Base-by-base conservation (phyloP, 2,888 invertebrate species). In the Cephus spinipes region DNA sequence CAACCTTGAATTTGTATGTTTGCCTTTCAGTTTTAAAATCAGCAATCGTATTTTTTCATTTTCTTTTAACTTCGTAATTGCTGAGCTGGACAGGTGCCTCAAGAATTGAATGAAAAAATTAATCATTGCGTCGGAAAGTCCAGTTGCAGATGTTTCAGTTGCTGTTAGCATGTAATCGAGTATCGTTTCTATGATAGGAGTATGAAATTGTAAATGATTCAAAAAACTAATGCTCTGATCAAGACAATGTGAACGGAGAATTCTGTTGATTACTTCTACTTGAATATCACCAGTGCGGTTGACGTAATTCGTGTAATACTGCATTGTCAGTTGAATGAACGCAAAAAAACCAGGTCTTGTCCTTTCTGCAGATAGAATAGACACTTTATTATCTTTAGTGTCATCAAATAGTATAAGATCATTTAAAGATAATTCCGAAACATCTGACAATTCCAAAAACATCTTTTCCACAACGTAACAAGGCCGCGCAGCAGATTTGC, bases 291-390 rank as follows among this genome's bases (percentile, higher is more conserved):
- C 76, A 31, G 83, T 79, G 12, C 32, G 40, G 75, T 81, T 83
- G 12, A 84, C 15, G 73, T 78, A 73, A 73, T n/a, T 40, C 12
- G 83, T 84, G 12, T 84, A 84, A 6, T 86, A 76, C 40, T 77
- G 79, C 74, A 81, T 81, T 9, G 84, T 78, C 74, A 83, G 74
- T 32, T 87, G 85, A 3, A 87, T 15, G 73, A 87, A 90, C 69
- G 87, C 86, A 36, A 81, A 85, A 79, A 88, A 89, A 11, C 89
- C 89, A n/a, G 89, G 89, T 33, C 81, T 81, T 2, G 73, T 79
- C 2, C 81, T 80, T 12, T 85, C 81, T 0, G 68, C 73, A 31
- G 76, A 73, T 11, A 77, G 75, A 77, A 71, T 76, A 3, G 12
- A 33, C 35, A 69, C 40, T 73, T 40, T 35, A 11, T 77, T 74